A percentile compares a stretch with the other conserved stretches of the same genome.
Conservation (phyloP, 2,888 invertebrate species). For the Aphidius colemani region DNA sequence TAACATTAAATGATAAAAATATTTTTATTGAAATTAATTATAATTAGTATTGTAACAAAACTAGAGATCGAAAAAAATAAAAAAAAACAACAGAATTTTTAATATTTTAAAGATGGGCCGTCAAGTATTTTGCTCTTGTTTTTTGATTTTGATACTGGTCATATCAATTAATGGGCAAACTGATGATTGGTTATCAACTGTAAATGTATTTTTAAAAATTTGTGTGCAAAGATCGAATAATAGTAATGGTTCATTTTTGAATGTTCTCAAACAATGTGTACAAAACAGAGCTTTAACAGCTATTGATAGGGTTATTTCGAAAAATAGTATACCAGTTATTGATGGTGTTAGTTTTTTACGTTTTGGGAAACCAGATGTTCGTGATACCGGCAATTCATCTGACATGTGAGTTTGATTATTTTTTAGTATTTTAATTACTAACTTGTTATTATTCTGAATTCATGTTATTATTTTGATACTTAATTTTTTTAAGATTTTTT, state of each 20-base stretch:
- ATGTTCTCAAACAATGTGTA: conserved; percentile 44
- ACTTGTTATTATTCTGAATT: no score
- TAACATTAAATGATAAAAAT: neutral
- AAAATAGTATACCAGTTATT: conserved; percentile 68
- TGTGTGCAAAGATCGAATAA: conserved; percentile 41
- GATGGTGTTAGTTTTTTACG: conserved; percentile 70
- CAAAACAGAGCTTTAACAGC: conserved; percentile 61
- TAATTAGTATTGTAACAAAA: no score
- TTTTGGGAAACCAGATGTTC: conserved; percentile 48
- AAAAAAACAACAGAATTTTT: no score
- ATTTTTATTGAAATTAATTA: neutral
- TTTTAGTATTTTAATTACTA: neutral
- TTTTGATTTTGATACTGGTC: conserved; percentile 4
- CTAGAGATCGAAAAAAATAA: no score
- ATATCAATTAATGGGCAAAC: neutral
- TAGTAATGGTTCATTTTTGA: conserved; percentile 38
- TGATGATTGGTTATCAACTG: conserved; percentile 37
- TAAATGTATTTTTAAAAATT: conserved; percentile 43
- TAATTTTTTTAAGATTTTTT: no score
- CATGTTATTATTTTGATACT: neutral
- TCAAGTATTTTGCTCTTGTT: neutral
- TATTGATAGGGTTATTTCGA: conserved; percentile 66
- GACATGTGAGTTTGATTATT: conserved; percentile 24
- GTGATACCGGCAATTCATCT: neutral
- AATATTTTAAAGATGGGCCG: no score